phyloP scores from a whole-genome alignment of 2,888 invertebrate species.

The Ennomos fuscantarius region DNA sequence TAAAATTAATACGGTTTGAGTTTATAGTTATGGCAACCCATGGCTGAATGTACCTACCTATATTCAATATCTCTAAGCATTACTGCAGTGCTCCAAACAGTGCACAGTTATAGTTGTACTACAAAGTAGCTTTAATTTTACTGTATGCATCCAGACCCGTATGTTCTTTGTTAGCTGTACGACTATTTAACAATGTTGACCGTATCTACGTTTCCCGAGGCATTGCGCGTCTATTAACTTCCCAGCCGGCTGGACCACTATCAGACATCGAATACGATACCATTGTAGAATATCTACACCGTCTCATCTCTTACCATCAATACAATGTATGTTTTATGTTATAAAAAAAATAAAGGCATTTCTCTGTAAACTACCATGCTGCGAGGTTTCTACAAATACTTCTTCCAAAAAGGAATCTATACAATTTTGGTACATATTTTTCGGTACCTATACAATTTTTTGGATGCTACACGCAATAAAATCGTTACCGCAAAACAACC shows the following conservation, averaged over 20 bases:
- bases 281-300: too few species aligned
- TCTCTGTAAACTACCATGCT: too few species aligned
- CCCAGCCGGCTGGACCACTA: slow-evolving; percentile 35
- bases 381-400: too few species aligned
- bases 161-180: slow-evolving; percentile 12
- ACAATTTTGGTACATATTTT: too few species aligned
- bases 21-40: too few species aligned
- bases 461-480: slow-evolving; percentile 17
- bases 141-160: slow-evolving; percentile 19
- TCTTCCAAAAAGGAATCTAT: too few species aligned
- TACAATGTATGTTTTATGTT: too few species aligned
- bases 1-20: too few species aligned
- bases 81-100: neutral
- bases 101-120: neutral
- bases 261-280: slow-evolving; percentile 18
- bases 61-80: neutral
- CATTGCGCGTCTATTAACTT: slow-evolving; percentile 47
- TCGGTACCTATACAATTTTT: neutral
- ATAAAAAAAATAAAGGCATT: too few species aligned
- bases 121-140: slow-evolving; percentile 31
- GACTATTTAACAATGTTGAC: slow-evolving; percentile 24
- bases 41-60: too few species aligned
- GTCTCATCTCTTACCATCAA: too few species aligned
- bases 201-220: slow-evolving; percentile 23
- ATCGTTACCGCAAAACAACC: slow-evolving; percentile 13